Conservation (phyloP, 2,797 vertebrate species). For the Fratercula arctica region DNA sequence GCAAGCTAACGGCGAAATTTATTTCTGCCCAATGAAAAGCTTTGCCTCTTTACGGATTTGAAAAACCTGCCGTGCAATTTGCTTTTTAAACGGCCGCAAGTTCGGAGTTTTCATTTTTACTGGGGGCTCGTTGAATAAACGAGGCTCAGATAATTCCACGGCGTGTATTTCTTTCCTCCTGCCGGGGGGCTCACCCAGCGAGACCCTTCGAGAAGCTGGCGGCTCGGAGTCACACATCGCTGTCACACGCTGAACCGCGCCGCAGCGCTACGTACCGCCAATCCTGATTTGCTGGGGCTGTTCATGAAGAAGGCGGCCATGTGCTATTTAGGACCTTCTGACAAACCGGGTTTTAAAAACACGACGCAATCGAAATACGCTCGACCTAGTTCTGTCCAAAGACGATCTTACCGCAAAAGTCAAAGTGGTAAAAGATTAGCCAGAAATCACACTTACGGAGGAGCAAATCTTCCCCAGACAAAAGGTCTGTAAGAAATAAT, state of each 20-base stretch:
- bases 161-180: background rate
- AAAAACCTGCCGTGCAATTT: background rate
- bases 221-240: background rate
- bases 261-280: background rate
- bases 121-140: constrained; percentile 58
- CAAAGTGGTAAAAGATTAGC: background rate
- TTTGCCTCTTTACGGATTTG: background rate
- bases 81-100: background rate
- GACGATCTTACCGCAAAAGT: background rate
- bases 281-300: background rate
- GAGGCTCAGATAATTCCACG: constrained; percentile 54
- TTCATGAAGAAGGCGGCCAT: background rate
- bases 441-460: background rate
- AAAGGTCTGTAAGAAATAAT: background rate
- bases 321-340: background rate
- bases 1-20: constrained; percentile 4
- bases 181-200: background rate
- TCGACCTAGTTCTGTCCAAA: background rate
- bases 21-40: background rate
- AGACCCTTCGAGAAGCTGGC: background rate
- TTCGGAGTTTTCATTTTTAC: constrained; percentile 34
- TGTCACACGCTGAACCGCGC: background rate
- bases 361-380: background rate
- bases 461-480: background rate
- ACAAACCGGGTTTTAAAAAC: background rate